Evolutionary conservation across 2,888 invertebrate species (phyloP), one percentile per base, ranked within the genome.

Genomic region (Geophilus truncorum): DNA sequence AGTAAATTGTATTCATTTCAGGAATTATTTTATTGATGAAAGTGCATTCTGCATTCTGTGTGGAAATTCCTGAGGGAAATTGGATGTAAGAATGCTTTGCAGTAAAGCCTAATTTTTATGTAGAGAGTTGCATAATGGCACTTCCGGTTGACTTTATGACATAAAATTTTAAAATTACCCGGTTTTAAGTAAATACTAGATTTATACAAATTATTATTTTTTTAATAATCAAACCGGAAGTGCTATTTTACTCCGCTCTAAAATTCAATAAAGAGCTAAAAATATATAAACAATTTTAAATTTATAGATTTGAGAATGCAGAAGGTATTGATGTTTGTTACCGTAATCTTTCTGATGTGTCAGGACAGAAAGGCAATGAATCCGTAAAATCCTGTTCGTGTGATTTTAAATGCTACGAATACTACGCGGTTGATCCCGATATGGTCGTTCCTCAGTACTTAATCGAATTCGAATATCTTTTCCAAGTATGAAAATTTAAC

Each of bases 391-490:
- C 77, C 0, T 79, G 79, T 21, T 23, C 70, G 15, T 80, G 80
- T 21, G 80, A 62, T 4, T 40, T 70, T 9, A 80, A 70, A 70
- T 70, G 70, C 23, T 80, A 62, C 21, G 80, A 80, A n/a, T 80
- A 80, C 34, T 70, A 70, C 23, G 28, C 70, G 36, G n/a, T 70
- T 15, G 23, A 70, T 30, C 34, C 62, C 9, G 80, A 70, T 18
- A 15, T 32, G 21, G 40, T 80, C 40, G 75, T 80, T 36, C 80
- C 80, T 21, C 51, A 75, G 28, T 80, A 80, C 28, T 28, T 80
- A 34, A 34, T 80, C 23, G 51, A 80, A 28, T 80, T 36, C 18
- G 80, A 80, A 36, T 80, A 80, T n/a, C 36, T 80, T 76, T 28
- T 70, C 23, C 34, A 80, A 40, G 80, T 80, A 76, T 6, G 21